Conservation (phyloP, 2,888 invertebrate genomes). For the Autographa pulchrina region DNA sequence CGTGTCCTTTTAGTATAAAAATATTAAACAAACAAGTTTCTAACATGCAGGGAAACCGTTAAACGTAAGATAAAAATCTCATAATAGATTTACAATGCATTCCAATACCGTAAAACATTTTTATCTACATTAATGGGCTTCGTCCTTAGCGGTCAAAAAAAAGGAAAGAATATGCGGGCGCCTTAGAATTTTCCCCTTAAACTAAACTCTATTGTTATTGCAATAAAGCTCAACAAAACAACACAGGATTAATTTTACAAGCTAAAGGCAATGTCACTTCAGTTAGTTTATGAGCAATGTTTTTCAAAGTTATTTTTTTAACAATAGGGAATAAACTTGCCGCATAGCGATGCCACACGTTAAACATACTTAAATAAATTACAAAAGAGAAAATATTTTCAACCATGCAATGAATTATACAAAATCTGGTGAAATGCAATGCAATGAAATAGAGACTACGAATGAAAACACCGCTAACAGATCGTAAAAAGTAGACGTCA, state of each 20-base stretch:
- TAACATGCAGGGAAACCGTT: slow-evolving; percentile 64
- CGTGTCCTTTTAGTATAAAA: slow-evolving; percentile 75
- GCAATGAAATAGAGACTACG: slow-evolving; percentile 47
- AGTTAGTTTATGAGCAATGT: slow-evolving; percentile 49
- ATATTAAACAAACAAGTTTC: slow-evolving; percentile 51
- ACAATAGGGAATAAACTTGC: slow-evolving; percentile 43
- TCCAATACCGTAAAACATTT: slow-evolving; percentile 58
- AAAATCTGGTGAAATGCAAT: slow-evolving; percentile 39
- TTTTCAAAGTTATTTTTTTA: slow-evolving; percentile 53
- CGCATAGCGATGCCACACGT: slow-evolving; percentile 17
- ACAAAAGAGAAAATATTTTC: slow-evolving; percentile 30
- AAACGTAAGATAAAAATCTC: slow-evolving; percentile 55
- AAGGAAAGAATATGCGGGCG: slow-evolving; percentile 66
- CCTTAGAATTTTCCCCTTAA: slow-evolving; percentile 34
- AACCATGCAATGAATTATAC: slow-evolving; percentile 18
- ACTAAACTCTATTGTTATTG: slow-evolving; percentile 37
- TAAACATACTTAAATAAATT: slow-evolving; percentile 30
- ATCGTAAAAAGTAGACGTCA: slow-evolving; percentile 64
- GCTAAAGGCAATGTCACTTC: slow-evolving; percentile 33
- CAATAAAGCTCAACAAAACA: slow-evolving; percentile 45
- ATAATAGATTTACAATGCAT: slow-evolving; percentile 50
- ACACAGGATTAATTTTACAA: slow-evolving; percentile 32
- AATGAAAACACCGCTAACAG: slow-evolving; percentile 62
- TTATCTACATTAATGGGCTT: slow-evolving; percentile 64
- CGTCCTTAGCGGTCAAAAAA: slow-evolving; percentile 61